Percentiles rank a stretch among this genome's conserved stretches.
Conservation (phyloP, 1,140 invertebrate genomes). For the Cydia splendana region DNA sequence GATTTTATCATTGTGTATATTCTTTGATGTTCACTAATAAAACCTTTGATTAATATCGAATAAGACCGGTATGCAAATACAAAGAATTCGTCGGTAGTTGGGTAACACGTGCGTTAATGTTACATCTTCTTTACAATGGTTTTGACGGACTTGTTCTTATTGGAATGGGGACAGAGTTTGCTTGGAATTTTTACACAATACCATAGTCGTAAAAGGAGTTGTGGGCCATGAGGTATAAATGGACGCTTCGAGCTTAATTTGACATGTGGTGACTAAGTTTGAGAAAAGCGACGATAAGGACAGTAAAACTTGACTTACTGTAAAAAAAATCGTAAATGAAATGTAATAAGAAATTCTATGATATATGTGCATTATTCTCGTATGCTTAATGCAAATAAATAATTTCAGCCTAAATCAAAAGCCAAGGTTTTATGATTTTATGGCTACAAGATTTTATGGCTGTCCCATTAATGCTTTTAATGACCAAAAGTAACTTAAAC, state of each 20-base stretch:
- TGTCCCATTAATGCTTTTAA: too few species aligned
- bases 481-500: too few species aligned
- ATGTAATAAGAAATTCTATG: too few species aligned
- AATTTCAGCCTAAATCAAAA: too few species aligned
- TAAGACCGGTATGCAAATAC: slow-evolving; percentile 79
- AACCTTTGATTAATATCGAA: slow-evolving; percentile 80
- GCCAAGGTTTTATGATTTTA: too few species aligned
- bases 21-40: slow-evolving; percentile 80
- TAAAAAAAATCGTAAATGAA: too few species aligned
- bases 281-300: too few species aligned
- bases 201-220: background rate
- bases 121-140: slow-evolving; percentile 66
- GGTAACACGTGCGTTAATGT: slow-evolving; percentile 75
- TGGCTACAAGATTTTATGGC: too few species aligned
- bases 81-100: slow-evolving; percentile 64
- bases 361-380: too few species aligned
- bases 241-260: slow-evolving; percentile 43
- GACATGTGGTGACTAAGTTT: background rate
- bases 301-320: too few species aligned
- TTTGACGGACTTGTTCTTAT: slow-evolving; percentile 48
- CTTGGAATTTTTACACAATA: slow-evolving; percentile 17
- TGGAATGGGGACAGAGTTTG: slow-evolving; percentile 11
- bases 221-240: slow-evolving; percentile 37
- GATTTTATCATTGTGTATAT: slow-evolving; percentile 78
- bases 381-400: too few species aligned